Base-by-base conservation (phyloP, 2,888 invertebrate genomes). In the Pachymerium ferrugineum region DNA sequence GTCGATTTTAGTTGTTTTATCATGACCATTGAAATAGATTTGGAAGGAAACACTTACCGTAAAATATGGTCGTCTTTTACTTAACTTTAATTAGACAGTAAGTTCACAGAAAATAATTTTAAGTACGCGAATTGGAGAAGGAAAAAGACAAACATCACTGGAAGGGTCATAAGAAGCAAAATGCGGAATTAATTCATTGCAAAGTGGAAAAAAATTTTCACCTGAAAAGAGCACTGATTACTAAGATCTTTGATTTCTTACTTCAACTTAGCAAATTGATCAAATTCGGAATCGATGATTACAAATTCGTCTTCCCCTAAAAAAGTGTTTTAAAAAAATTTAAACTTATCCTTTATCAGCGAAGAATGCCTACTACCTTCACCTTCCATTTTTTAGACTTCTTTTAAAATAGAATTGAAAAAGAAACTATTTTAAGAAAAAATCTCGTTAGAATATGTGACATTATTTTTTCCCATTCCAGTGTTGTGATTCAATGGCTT, bases 51-150 rank as follows among this genome's bases (percentile, higher is more conserved):
- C n/a, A n/a, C n/a, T n/a, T n/a, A n/a, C n/a, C n/a, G n/a, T n/a
- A n/a, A n/a, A n/a, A n/a, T n/a, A n/a, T n/a, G n/a, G n/a, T n/a
- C n/a, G n/a, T n/a, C n/a, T n/a, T n/a, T n/a, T n/a, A n/a, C n/a
- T n/a, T n/a, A n/a, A n/a, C n/a, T n/a, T n/a, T n/a, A n/a, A n/a
- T n/a, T n/a, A n/a, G n/a, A n/a, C n/a, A n/a, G n/a, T n/a, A n/a
- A n/a, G n/a, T n/a, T n/a, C n/a, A n/a, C n/a, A n/a, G n/a, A n/a
- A n/a, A n/a, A n/a, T n/a, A n/a, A n/a, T n/a, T n/a, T n/a, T n/a
- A n/a, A n/a, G n/a, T n/a, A n/a, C n/a, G n/a, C n/a, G 28, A 54
- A 54, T 54, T 54, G 54, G 54, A 54, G 54, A 22, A 54, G 54
- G 25, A 54, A 54, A 54, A 54, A 54, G 14, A 54, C 54, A 54